Base-by-base conservation (phyloP, 2,888 invertebrate species). In the Conops quadrifasciatus region DNA sequence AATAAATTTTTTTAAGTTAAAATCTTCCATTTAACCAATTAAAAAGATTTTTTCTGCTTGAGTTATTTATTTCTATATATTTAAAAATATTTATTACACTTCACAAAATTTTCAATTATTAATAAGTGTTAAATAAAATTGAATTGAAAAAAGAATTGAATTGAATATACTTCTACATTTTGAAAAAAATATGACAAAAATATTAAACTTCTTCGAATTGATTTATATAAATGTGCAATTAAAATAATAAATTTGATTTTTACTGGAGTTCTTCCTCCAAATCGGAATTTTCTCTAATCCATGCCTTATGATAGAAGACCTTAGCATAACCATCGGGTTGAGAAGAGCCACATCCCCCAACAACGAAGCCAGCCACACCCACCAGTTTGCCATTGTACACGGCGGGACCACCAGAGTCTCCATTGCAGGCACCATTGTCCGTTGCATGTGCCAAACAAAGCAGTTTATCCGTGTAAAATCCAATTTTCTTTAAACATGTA, bases 391-490 rank as follows among this genome's bases (percentile, higher is more conserved):
- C 71, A 26, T 79, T 76, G 21, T 73, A 78, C 4, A 81, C 74
- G 11, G 81, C 80, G 28, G 80, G 80, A 47, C 81, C 81, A 36
- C 81, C 81, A 28, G 80, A 81, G 69, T 81, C 81, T 24, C 80
- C 81, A 51, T 76, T 77, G 73, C 83, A 83, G 43, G 80, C 82
- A 16, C 83, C 83, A 73, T 82, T 78, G 49, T 71, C 74, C 4
- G n/a, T 15, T 1, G 63, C 49, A 67, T 81, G 81, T n/a, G 75
- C 79, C 73, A 81, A 72, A 15, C 81, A 81, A 5, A 81, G 68
- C 53, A 81, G 66, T 7, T 67, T 73, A 11, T 76, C 75, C 15
- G 30, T 75, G 49, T 49, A 71, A 66, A 76, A 72, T 2, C 71
- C 67, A 36, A 78, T 78, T 30, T 67, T 30, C 2, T 68, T 60